A percentile compares a stretch with the other conserved stretches of the same genome.
Conservation (phyloP, 2,888 invertebrate species). For the Resseliella maxima region DNA sequence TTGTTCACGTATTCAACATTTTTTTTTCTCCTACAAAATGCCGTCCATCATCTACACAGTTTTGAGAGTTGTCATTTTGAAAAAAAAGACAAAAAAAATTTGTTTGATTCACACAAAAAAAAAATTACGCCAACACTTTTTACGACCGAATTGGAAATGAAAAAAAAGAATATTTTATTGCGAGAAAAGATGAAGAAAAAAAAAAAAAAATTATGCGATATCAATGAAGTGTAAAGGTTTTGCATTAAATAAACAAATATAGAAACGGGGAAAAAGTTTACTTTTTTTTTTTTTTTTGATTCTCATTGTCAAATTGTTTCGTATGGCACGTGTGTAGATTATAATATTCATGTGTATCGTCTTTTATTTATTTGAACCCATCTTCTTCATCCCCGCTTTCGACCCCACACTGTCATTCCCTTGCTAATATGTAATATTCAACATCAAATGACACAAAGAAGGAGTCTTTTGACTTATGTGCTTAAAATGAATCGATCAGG, state of each 20-base stretch:
- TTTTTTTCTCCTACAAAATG: too few species aligned
- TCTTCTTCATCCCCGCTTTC: too few species aligned
- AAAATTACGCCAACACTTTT: too few species aligned
- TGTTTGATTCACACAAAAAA: too few species aligned
- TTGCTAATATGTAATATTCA: not conserved
- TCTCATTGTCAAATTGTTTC: not conserved
- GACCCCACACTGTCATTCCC: too few species aligned
- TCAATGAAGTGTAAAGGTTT: not conserved
- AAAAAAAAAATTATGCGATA: not conserved
- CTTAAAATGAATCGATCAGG: not conserved
- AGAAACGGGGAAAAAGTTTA: not conserved
- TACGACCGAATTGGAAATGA: too few species aligned
- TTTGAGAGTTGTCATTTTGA: too few species aligned
- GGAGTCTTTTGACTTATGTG: not conserved
- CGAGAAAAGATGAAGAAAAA: not conserved
- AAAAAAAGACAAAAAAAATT: too few species aligned
- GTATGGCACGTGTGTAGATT: constrained; percentile 12
- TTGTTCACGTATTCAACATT: too few species aligned
- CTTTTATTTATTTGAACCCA: not conserved
- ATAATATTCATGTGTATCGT: not conserved
- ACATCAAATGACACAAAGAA: not conserved
- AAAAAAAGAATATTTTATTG: not conserved
- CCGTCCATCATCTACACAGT: too few species aligned
- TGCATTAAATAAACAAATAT: not conserved
- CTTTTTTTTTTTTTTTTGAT: too few species aligned